Percentiles rank a stretch among this genome's conserved stretches.
Evolutionary conservation across 64 coral and sea anemone genomes (phyloP).

Genomic region (Stylophora pistillata): DNA sequence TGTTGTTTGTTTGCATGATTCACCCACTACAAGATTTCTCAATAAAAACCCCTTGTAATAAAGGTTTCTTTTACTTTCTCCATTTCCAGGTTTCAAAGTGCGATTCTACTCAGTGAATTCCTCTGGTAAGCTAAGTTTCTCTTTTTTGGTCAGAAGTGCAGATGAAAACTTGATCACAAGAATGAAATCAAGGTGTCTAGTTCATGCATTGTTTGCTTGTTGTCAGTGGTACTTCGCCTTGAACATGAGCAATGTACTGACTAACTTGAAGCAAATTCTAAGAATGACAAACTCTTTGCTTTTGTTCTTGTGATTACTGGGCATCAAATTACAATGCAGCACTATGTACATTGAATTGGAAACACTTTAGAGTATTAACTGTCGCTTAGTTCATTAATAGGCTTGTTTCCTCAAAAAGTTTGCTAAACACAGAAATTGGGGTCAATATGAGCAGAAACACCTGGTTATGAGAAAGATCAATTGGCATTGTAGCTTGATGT

Average conservation of each 20-base stretch:
- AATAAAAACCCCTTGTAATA: too few species aligned
- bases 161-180: conserved; percentile 6
- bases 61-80: not conserved
- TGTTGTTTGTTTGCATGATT: too few species aligned
- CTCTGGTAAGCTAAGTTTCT: conserved; percentile 83
- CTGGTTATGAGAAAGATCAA: not conserved
- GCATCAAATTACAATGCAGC: conserved; percentile 18
- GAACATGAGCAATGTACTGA: not conserved
- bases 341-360: not conserved
- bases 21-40: too few species aligned
- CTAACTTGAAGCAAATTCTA: not conserved
- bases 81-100: conserved; percentile 86
- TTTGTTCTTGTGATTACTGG: conserved; percentile 29
- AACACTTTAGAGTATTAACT: not conserved
- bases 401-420: not conserved
- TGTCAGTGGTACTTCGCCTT: not conserved
- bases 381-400: not conserved
- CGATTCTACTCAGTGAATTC: conserved; percentile 80
- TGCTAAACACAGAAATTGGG: not conserved
- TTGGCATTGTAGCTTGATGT: conserved; percentile 17
- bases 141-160: not conserved
- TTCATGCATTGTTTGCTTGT: conserved; percentile 3
- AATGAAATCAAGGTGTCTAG: conserved; percentile 14
- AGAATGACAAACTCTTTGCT: conserved; percentile 16
- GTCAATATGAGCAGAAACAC: not conserved